phyloP scores from a whole-genome alignment of 2,797 vertebrate species.

The Coilia nasus region DNA sequence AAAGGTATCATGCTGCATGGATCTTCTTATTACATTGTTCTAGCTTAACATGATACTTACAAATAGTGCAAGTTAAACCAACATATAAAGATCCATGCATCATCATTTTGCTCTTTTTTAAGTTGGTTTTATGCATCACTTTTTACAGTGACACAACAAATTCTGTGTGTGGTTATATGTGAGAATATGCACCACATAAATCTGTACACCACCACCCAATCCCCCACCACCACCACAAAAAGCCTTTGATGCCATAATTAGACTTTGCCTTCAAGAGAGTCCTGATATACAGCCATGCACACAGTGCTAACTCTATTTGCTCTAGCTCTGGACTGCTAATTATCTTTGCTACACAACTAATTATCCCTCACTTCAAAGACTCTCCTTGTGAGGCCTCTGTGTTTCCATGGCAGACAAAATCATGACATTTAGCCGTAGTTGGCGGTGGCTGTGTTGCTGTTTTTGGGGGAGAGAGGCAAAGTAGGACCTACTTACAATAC shows the following conservation, averaged over 20 bases:
- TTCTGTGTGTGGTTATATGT: neutral
- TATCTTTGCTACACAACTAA: constrained; percentile 78
- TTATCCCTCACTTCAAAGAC: constrained; percentile 84
- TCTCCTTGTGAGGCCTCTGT: constrained; percentile 62
- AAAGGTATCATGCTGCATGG: too few relatives aligned
- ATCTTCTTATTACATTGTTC: too few relatives aligned
- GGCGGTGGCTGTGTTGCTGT: constrained; percentile 68
- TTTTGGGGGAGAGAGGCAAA: constrained; percentile 56
- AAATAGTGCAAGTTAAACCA: too few relatives aligned
- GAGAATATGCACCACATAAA: neutral
- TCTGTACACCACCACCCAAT: neutral
- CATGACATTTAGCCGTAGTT: constrained; percentile 76
- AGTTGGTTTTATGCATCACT: too few relatives aligned
- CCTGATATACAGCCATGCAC: constrained; percentile 62
- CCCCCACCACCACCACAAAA: neutral
- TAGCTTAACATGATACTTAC: too few relatives aligned
- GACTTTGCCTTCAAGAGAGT: constrained; percentile 26
- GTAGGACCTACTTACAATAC: neutral
- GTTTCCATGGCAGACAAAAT: constrained; percentile 68
- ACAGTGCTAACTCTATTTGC: constrained; percentile 71
- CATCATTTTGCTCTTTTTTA: too few relatives aligned
- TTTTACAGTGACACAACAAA: too few relatives aligned
- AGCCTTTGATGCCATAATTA: constrained; percentile 41
- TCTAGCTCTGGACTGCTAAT: constrained; percentile 76
- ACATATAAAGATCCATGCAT: too few relatives aligned